These are phyloP conservation scores for Gorilla gorilla DNA, from an alignment of 2,113 vertebrate species.

Conservation along the genomic window DNA sequence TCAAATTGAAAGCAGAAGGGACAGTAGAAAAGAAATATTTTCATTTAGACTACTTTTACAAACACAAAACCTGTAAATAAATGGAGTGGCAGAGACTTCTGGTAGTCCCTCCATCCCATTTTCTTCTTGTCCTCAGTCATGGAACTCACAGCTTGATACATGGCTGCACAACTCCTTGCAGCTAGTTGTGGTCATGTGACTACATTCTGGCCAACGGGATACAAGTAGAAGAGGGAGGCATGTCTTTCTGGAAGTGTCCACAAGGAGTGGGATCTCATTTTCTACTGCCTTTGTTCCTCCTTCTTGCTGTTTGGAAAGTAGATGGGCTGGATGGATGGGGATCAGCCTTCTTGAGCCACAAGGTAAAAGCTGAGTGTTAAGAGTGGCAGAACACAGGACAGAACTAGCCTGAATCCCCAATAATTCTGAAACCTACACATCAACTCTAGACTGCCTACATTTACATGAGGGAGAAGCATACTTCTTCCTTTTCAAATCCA, in stretches of 20 bases:
- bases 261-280: background rate
- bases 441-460: background rate
- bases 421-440: background rate
- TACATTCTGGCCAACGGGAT: background rate
- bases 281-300: background rate
- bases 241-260: background rate
- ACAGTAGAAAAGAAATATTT: background rate
- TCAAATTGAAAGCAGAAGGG: background rate
- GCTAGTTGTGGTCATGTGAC: background rate
- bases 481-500: background rate
- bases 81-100: background rate
- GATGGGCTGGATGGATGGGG: background rate
- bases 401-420: background rate
- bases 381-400: background rate
- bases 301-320: background rate
- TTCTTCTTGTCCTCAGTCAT: background rate
- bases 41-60: background rate
- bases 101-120: background rate
- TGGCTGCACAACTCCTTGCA: too few species aligned
- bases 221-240: background rate
- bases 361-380: background rate
- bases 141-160: background rate
- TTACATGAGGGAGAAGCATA: background rate
- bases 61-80: background rate
- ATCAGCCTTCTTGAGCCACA: background rate